A percentile compares a stretch with the other conserved stretches of the same genome.
These are phyloP conservation scores for Psettodes erumei DNA, from an alignment of 2,113 vertebrate genomes.

Conservation along the genomic window DNA sequence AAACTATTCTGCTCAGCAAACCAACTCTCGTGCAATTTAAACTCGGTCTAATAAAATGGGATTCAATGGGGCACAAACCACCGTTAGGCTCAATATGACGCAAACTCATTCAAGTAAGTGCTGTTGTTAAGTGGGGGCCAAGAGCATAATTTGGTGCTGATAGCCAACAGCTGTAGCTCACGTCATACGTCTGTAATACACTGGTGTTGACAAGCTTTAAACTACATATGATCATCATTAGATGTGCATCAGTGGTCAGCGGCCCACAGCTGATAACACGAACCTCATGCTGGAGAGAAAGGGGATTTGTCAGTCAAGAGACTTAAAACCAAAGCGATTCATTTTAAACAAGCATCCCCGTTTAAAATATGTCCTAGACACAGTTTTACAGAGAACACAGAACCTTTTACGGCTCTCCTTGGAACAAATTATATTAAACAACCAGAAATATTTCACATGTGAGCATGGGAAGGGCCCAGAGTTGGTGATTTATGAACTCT, in stretches of 20 bases:
- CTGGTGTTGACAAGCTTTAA: constrained; percentile 33
- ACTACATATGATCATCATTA: constrained; percentile 18
- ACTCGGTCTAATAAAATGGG: constrained; percentile 56
- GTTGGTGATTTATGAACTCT: constrained; percentile 36
- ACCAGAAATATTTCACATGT: constrained; percentile 19
- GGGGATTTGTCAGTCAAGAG: background rate
- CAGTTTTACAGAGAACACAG: constrained; percentile 27
- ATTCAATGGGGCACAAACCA: constrained; percentile 19
- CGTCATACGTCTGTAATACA: constrained; percentile 26
- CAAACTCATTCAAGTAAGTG: constrained; percentile 27
- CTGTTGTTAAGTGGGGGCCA: constrained; percentile 44
- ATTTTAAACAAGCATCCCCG: background rate
- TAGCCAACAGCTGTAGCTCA: constrained; percentile 37
- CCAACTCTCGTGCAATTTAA: constrained; percentile 53
- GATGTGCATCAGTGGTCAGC: constrained; percentile 7
- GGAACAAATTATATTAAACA: constrained; percentile 19
- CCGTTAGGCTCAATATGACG: constrained; percentile 26
- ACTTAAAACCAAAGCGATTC: constrained; percentile 1
- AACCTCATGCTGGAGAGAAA: constrained; percentile 17
- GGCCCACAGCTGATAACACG: constrained; percentile 15
- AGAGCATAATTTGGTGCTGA: constrained; percentile 37
- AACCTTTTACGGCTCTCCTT: background rate
- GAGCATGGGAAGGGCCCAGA: constrained; percentile 16
- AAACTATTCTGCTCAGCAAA: constrained; percentile 46
- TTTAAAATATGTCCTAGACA: background rate